A percentile compares a stretch with the other conserved stretches of the same genome.
Evolutionary conservation across 2,113 vertebrate genomes (phyloP).

Genomic region (Struthidea cinerea): DNA sequence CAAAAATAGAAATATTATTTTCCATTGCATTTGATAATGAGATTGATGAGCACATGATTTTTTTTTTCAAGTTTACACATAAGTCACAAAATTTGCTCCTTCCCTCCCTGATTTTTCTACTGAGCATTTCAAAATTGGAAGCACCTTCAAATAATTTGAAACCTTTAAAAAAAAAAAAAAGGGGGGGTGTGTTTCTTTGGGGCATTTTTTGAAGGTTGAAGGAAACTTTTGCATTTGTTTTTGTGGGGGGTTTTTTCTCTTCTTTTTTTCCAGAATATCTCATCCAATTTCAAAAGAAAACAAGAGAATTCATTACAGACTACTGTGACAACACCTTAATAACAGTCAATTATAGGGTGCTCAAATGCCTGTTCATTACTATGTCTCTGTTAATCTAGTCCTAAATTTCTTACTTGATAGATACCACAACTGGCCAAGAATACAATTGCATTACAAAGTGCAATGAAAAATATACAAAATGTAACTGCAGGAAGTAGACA

Average conservation of each 20-base stretch:
- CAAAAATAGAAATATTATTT: slow-evolving; percentile 3
- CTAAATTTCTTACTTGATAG: slow-evolving; percentile 71
- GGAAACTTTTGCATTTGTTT: not conserved
- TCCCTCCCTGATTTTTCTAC: not conserved
- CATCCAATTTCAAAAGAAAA: slow-evolving; percentile 36
- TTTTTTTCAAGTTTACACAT: not conserved
- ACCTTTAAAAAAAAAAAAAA: not conserved
- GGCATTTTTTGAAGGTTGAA: not conserved
- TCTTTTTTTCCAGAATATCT: not conserved
- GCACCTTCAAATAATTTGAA: not conserved
- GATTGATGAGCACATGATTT: accelerated
- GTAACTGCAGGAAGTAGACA: not conserved
- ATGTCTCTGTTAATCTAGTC: slow-evolving; percentile 71
- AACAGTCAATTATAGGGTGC: slow-evolving; percentile 65
- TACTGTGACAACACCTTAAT: slow-evolving; percentile 52
- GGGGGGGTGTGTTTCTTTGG: not conserved
- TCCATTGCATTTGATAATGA: not conserved
- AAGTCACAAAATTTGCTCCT: not conserved
- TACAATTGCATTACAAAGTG: slow-evolving; percentile 51
- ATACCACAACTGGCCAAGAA: slow-evolving; percentile 46
- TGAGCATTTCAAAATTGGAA: not conserved
- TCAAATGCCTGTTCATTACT: slow-evolving; percentile 65
- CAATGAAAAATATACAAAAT: slow-evolving; percentile 30
- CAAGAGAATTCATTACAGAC: slow-evolving; percentile 45
- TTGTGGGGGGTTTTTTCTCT: not conserved